Conservation (phyloP, 2,888 invertebrate genomes). For the Plagodis pulveraria region DNA sequence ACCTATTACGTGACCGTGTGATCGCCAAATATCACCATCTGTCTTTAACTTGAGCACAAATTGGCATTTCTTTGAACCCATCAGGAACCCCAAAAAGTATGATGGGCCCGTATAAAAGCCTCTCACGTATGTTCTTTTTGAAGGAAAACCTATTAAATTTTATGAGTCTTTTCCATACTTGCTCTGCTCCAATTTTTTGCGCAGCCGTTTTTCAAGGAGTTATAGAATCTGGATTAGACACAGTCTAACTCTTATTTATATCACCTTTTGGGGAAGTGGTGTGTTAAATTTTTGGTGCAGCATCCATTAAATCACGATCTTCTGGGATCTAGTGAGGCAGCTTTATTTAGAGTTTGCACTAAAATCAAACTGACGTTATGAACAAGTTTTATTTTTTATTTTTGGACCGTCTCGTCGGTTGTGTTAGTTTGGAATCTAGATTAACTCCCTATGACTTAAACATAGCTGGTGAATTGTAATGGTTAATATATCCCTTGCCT, state of each 20-base stretch:
- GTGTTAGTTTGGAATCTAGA: no score
- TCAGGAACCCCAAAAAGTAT: slow-evolving; percentile 52
- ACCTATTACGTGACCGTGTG: no score
- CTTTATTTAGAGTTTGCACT: no score
- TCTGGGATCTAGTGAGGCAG: no score
- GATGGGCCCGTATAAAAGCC: slow-evolving; percentile 66
- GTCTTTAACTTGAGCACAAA: slow-evolving; percentile 34
- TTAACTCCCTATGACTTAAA: no score
- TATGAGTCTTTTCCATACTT: slow-evolving; percentile 81
- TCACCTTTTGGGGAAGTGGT: not conserved
- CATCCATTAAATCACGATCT: no score
- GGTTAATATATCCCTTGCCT: no score
- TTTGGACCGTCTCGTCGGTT: no score
- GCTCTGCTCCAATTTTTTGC: slow-evolving; percentile 82
- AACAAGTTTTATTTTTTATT: no score
- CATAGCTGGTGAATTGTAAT: no score
- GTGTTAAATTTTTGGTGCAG: no score
- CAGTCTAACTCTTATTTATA: not conserved
- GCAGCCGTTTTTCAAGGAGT: slow-evolving; percentile 43
- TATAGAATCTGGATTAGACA: slow-evolving; percentile 51
- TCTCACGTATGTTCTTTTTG: slow-evolving; percentile 77
- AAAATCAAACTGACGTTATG: no score
- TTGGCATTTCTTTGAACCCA: slow-evolving; percentile 37
- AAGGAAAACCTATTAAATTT: slow-evolving; percentile 83
- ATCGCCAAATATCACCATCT: slow-evolving; percentile 4